Evolutionary conservation across 2,113 vertebrate genomes (phyloP), one percentile per base, ranked within the genome.

Genomic region (Baryphthengus martii): DNA sequence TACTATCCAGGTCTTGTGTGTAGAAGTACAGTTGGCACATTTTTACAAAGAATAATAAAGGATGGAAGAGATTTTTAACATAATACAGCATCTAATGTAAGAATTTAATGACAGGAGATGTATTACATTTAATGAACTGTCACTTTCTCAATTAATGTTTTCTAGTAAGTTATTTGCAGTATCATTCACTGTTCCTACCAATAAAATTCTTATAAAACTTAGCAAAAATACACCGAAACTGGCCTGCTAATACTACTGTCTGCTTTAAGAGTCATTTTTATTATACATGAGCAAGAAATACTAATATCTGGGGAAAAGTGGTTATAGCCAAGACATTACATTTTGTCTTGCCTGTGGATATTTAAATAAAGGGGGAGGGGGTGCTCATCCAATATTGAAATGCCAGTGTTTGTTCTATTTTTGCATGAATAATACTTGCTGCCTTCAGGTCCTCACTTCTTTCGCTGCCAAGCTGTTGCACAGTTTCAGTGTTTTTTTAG

Each of bases 391-490:
- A 92, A 18, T 97, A 96, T 96, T 97, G 94, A 97, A 97, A 95
- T 89, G 95, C 87, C 81, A 93, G 29, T 94, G 87, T 97, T 97
- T 96, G 90, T 95, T 97, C 96, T 97, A 81, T 97, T 98, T 98
- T 97, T 97, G 78, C 95, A 89, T 96, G 93, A 97, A 95, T 98
- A 97, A 96, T 97, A 86, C 82, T 93, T 96, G 94, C 94, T 95
- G 97, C 97, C 96, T 97, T 96, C 95, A 92, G 95, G 96, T 97
- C 95, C 50, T 95, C 55, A 50, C 76, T 97, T 96, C 88, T 84
- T 95, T 94, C 94, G 75, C 93, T 97, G 96, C 96, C 97, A 98
- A 97, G 95, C 94, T 96, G 88, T 97, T 98, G 91, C 85, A 93
- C 73, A 93, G 90, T 97, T 94, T 96, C 96, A 93, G 59, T 95